Base-by-base conservation (phyloP, 2,888 invertebrate species). In the Epinotia nisella region DNA sequence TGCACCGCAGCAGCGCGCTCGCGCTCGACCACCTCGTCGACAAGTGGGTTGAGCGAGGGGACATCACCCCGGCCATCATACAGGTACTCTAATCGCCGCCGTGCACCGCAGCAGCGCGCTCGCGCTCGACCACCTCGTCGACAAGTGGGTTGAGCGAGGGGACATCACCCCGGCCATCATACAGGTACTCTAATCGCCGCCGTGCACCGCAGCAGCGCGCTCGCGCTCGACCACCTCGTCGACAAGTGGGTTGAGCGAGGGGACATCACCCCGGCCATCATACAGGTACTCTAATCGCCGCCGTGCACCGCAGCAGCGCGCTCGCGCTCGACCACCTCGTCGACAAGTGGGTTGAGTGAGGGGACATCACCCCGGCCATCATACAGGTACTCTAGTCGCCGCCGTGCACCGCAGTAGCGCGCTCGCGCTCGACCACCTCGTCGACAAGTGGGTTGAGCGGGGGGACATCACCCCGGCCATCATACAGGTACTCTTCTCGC, bases 31-130 rank as follows among this genome's bases (percentile, higher is more conserved):
- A 90, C 67, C 86, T 94, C 51, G 84, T 92, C 29, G 87, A 82
- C 61, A 89, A 90, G 78, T 94, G 94, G 94, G 78, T 92, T 13
- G 83, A 84, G n/a, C 87, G 85, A 71, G 93, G 90, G 0, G 93
- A 94, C 75, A 84, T 94, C 76, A 87, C 85, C 13, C 89, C 92
- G 0, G 85, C 90, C 35, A 83, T 93, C 70, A 92, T 94, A 82
- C 94, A 94, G 89, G 94, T 92, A 79, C n/a, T n/a, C 84, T 94
- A 1, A 80, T 84, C 78, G 51, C 74, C 72, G 84, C 81, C 70
- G 77, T 93, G 17, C 93, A 93, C 84, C 83, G 89, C 71, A 93
- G 90, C 76, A 85, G 87, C 61, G 93, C 94, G 29, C 84, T 92
- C 10, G 94, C 94, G 1, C 85, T 94, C 0, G 84, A 90, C 17